A percentile compares a stretch with the other conserved stretches of the same genome.
Conservation (phyloP, 2,888 invertebrate species). For the Tipula helvola region DNA sequence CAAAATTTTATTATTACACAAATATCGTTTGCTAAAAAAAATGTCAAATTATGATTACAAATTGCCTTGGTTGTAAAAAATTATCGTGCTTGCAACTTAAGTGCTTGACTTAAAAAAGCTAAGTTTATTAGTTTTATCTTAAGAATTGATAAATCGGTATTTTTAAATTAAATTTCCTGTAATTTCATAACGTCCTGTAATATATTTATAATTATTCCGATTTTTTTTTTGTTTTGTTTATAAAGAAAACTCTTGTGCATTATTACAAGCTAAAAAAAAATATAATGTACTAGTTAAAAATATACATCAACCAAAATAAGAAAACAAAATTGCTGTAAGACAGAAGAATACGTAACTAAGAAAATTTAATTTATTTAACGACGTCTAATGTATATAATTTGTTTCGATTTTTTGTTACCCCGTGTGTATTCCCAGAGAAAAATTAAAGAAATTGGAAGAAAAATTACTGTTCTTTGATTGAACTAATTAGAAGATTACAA, state of each 20-base stretch:
- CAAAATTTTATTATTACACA: not conserved
- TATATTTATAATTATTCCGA: not conserved
- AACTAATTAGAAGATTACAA: slow-evolving; percentile 4
- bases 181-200: not conserved
- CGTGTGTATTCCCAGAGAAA: not conserved
- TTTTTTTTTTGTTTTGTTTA: not conserved
- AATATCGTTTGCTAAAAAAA: not conserved
- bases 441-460: not conserved
- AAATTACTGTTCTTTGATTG: not conserved
- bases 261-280: not conserved
- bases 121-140: not conserved
- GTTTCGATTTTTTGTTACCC: not conserved
- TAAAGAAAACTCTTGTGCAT: not conserved
- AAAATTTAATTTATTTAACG: not conserved
- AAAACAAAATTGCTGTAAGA: not conserved
- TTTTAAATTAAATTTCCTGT: not conserved
- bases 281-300: not conserved
- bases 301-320: not conserved
- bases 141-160: not conserved
- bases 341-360: not conserved
- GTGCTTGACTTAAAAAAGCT: not conserved
- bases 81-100: not conserved
- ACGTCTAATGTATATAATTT: not conserved
- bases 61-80: not conserved
- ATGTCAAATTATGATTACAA: not conserved